A percentile compares a stretch with the other conserved stretches of the same genome.
Evolutionary conservation across 2,888 invertebrate genomes (phyloP).

Genomic region (Drosophila setosimentum): DNA sequence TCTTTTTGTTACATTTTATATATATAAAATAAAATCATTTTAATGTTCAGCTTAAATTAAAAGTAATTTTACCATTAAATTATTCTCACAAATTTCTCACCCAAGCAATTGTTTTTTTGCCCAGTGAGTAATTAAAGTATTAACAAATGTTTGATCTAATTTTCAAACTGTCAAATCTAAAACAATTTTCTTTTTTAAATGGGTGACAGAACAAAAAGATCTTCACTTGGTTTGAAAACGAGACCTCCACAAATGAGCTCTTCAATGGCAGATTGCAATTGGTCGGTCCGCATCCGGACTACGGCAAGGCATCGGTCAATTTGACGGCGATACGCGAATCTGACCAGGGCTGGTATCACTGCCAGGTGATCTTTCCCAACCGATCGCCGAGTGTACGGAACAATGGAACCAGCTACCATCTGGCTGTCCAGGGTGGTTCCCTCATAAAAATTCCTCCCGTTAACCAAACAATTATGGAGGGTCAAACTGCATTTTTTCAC

Average conservation of each 20-base stretch:
- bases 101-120: neutral
- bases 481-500: conserved; percentile 92
- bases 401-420: conserved; percentile 96
- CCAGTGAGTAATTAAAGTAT: neutral
- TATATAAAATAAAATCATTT: neutral
- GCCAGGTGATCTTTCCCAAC: conserved; percentile 94
- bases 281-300: conserved; percentile 86
- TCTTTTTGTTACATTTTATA: too few species aligned
- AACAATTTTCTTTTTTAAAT: neutral
- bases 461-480: conserved; percentile 95
- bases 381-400: conserved; percentile 93
- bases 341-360: conserved; percentile 97
- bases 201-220: conserved; percentile 89
- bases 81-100: conserved; percentile 1
- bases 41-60: neutral
- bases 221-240: conserved; percentile 93
- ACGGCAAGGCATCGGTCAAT: conserved; percentile 90
- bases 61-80: conserved; percentile 29
- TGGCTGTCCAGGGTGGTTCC: conserved; percentile 95
- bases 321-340: conserved; percentile 94
- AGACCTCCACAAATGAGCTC: conserved; percentile 88
- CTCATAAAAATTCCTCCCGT: conserved; percentile 94
- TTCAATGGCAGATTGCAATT: conserved; percentile 91
- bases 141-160: neutral
- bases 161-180: neutral